A percentile compares a stretch with the other conserved stretches of the same genome.
phyloP scores from a whole-genome alignment of 2,888 invertebrate genomes.

The Conomelus anceps region DNA sequence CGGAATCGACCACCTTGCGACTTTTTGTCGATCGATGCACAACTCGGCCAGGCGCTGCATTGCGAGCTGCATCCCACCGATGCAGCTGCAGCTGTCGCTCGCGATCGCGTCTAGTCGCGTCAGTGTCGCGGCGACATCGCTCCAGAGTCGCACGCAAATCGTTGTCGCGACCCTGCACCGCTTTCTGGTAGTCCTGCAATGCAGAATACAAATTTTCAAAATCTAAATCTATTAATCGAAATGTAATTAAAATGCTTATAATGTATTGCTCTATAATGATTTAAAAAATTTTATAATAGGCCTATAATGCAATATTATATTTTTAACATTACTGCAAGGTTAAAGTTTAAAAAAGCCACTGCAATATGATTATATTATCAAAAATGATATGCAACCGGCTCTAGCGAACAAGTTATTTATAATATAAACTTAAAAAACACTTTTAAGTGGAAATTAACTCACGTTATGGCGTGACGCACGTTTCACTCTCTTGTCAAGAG shows the following conservation, averaged over 20 bases:
- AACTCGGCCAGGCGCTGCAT: conserved; percentile 42
- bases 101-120: conserved; percentile 49
- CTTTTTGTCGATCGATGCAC: conserved; percentile 69
- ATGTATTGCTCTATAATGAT: too few relatives aligned
- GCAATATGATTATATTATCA: too few relatives aligned
- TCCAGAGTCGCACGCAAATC: conserved; percentile 66
- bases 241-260: neutral
- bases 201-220: conserved; percentile 32
- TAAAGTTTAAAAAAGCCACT: too few relatives aligned
- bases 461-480: too few relatives aligned
- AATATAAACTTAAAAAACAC: too few relatives aligned
- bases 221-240: neutral
- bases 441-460: too few relatives aligned
- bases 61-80: neutral
- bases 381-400: too few relatives aligned
- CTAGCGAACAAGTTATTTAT: too few relatives aligned
- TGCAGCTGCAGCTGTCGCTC: neutral
- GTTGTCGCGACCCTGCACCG: conserved; percentile 48
- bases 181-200: conserved; percentile 66
- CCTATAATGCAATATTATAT: too few relatives aligned
- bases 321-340: too few relatives aligned
- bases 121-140: conserved; percentile 52
- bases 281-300: too few relatives aligned
- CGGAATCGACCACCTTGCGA: conserved; percentile 77
- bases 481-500: too few relatives aligned